Evolutionary conservation across 2,797 vertebrate genomes (phyloP), one percentile per base, ranked within the genome.

Genomic region (Aythya fuligula): DNA sequence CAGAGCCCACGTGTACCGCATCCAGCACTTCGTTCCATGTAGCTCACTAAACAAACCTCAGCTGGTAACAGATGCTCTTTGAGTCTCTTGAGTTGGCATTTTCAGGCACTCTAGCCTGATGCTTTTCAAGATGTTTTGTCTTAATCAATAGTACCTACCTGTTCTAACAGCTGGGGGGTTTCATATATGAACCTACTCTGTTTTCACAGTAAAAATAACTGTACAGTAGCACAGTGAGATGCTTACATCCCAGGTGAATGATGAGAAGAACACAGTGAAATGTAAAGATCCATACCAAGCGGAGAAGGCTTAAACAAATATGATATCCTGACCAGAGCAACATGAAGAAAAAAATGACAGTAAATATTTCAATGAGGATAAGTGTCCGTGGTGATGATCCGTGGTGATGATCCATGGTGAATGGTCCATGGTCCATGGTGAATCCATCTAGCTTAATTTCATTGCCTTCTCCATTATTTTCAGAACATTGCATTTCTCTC

Each of bases 121-220:
- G 30, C 7, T 91, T 69, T 65, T 87, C 56, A 81, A 43, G 34
- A 49, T 64, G 9, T 70, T 94, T 88, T 43, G 34, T 88, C 47
- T 56, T 92, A 81, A 91, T 88, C 92, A 56, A 6, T 45, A 60
- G 66, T 38, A 66, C 30, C 45, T 86, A 20, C 36, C 18, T 78
- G 58, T 87, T 87, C 54, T 90, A 79, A 72, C 79, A 81, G 74
- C 5, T 71, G 27, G 32, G 18, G 10, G 8, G 34, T 95, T 92
- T 93, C 22, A 65, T 62, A 32, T 22, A 93, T 36, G 20, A 96
- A 7, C 43, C 56, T 7, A 3, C 84, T 95, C 47, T 70, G 39
- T 93, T 96, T 79, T 73, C 78, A 65, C 39, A 58, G 72, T 57
- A 85, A 89, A 89, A 94, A 49, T 32, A 80, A 73, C 69, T 10